Percentiles rank a stretch among this genome's conserved stretches.
phyloP scores from a whole-genome alignment of 2,888 invertebrate species.

The Aromia moschata region DNA sequence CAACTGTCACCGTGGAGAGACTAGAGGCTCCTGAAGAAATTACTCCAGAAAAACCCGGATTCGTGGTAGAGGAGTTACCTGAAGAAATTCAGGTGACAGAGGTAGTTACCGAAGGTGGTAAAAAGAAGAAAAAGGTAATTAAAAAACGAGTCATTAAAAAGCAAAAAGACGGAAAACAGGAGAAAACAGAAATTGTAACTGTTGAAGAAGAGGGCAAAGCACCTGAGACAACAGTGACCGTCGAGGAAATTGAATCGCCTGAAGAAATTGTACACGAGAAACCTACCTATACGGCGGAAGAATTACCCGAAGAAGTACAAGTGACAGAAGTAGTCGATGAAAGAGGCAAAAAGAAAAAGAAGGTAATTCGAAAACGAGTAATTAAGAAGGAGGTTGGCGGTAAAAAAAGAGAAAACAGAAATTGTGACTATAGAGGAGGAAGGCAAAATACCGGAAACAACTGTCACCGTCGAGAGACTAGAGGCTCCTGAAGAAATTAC shows the following conservation, averaged over 20 bases:
- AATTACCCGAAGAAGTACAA: constrained; percentile 44
- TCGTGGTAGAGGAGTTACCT: constrained; percentile 51
- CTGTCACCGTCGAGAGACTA: constrained; percentile 51
- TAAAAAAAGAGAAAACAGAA: constrained; percentile 52
- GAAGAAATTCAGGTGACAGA: constrained; percentile 43
- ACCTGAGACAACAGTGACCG: constrained; percentile 47
- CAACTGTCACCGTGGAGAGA: constrained; percentile 58
- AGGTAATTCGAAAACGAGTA: constrained; percentile 63
- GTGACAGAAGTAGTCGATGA: constrained; percentile 44
- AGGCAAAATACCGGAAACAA: constrained; percentile 38
- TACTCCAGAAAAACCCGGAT: constrained; percentile 57
- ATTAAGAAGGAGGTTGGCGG: constrained; percentile 53
- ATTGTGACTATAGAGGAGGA: constrained; percentile 56
- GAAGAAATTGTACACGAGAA: constrained; percentile 50
- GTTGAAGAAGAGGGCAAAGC: constrained; percentile 48
- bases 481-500: constrained; percentile 37
- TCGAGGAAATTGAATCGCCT: constrained; percentile 50
- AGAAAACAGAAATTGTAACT: constrained; percentile 51
- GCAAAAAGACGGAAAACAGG: constrained; percentile 49
- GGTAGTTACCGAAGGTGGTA: constrained; percentile 57
- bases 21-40: constrained; percentile 45
- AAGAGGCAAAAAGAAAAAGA: constrained; percentile 46
- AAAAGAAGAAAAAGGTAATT: constrained; percentile 48
- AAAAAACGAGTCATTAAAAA: constrained; percentile 45
- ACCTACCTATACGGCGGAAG: constrained; percentile 35